Evolutionary conservation across 2,888 invertebrate species (phyloP).

Genomic region (Cryptocephalus primarius): DNA sequence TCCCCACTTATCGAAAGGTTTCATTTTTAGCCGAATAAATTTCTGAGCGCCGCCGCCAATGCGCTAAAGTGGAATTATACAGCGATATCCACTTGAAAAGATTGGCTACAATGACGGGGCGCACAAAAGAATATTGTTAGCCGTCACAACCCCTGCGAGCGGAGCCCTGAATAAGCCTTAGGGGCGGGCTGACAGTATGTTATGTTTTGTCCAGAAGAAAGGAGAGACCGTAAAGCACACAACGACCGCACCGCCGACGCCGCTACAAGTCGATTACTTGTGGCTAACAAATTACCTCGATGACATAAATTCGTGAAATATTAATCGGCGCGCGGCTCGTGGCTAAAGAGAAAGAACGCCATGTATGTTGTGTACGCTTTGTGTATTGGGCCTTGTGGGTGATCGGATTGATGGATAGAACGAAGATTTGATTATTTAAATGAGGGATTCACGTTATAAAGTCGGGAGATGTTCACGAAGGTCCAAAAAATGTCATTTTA

Average conservation of each 20-base stretch:
- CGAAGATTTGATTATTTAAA: no score
- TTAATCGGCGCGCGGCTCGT: slow-evolving; percentile 5
- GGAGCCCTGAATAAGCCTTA: not conserved
- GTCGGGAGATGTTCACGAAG: no score
- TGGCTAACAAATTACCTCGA: slow-evolving; percentile 11
- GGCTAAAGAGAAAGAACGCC: not conserved
- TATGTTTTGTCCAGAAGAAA: not conserved
- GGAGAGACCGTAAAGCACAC: not conserved
- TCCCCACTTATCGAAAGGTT: no score
- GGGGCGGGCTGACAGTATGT: slow-evolving; percentile 1
- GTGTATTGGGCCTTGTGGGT: no score
- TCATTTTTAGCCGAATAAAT: no score
- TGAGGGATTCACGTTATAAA: no score
- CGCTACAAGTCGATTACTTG: slow-evolving; percentile 12
- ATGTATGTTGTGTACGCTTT: no score
- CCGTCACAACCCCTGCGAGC: not conserved
- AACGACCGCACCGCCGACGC: not conserved
- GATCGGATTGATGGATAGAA: no score
- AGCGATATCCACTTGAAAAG: not conserved
- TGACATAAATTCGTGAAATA: slow-evolving; percentile 11
- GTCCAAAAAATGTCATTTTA: no score
- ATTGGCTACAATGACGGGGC: not conserved
- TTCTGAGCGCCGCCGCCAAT: no score
- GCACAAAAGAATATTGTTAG: not conserved
- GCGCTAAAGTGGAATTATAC: no score